These are phyloP conservation scores for Macaria notata DNA, from an alignment of 2,888 invertebrate genomes.

Conservation along the genomic window DNA sequence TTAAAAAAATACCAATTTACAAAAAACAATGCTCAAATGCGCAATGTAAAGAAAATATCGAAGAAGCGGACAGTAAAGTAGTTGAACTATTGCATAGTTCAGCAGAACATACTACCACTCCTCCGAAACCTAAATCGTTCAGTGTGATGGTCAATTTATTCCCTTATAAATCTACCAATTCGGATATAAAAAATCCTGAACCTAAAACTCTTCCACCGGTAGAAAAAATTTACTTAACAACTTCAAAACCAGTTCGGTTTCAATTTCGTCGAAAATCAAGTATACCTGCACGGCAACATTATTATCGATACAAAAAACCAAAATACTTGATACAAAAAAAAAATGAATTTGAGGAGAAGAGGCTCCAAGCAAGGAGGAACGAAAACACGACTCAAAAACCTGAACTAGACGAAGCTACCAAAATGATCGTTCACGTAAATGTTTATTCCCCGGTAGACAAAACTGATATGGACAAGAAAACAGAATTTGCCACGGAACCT, in stretches of 20 bases:
- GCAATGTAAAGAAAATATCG: slow-evolving; percentile 41
- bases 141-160: slow-evolving; percentile 85
- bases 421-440: slow-evolving; percentile 86
- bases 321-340: slow-evolving; percentile 25
- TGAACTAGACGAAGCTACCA: slow-evolving; percentile 55
- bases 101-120: slow-evolving; percentile 33
- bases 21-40: slow-evolving; percentile 46
- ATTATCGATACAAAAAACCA: slow-evolving; percentile 44
- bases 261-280: slow-evolving; percentile 65
- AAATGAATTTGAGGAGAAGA: slow-evolving; percentile 25
- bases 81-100: slow-evolving; percentile 28
- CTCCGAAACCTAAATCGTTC: slow-evolving; percentile 75
- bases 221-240: slow-evolving; percentile 65
- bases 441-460: slow-evolving; percentile 71
- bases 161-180: slow-evolving; percentile 67
- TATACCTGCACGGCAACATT: slow-evolving; percentile 44
- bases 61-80: slow-evolving; percentile 13
- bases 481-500: slow-evolving; percentile 25
- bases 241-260: slow-evolving; percentile 52
- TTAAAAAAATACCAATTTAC: slow-evolving; percentile 49
- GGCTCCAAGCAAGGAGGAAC: background rate
- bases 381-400: slow-evolving; percentile 24
- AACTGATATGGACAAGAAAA: slow-evolving; percentile 25
- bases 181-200: slow-evolving; percentile 49
- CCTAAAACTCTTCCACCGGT: slow-evolving; percentile 33